A percentile compares a stretch with the other conserved stretches of the same genome.
phyloP scores from a whole-genome alignment of 2,113 vertebrate genomes.

The Candoia aspera region DNA sequence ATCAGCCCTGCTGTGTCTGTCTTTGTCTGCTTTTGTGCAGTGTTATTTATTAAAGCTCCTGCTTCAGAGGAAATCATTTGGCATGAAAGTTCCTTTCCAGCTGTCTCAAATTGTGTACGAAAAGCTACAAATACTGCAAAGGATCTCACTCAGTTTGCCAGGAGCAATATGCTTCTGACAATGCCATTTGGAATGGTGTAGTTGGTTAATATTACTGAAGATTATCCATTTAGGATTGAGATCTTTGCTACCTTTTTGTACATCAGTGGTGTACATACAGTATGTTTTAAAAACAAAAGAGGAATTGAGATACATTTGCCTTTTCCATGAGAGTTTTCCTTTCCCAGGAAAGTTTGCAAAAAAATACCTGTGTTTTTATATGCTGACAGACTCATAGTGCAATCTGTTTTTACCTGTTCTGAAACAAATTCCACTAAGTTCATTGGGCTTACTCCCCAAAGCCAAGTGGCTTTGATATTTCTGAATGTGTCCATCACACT shows the following conservation, averaged over 20 bases:
- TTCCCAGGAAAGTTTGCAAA: constrained; percentile 9
- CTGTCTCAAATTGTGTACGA: constrained; percentile 54
- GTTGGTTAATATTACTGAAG: constrained; percentile 38
- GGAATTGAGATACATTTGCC: neutral
- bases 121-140: constrained; percentile 40
- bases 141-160: constrained; percentile 21
- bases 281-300: neutral
- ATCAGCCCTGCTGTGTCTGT: constrained; percentile 43
- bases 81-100: constrained; percentile 60
- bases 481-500: neutral
- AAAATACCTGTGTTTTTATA: neutral
- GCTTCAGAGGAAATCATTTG: constrained; percentile 54
- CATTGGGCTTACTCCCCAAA: neutral
- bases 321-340: constrained; percentile 39
- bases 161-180: constrained; percentile 39
- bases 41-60: constrained; percentile 45
- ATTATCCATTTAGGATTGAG: constrained; percentile 32
- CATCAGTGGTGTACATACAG: constrained; percentile 26
- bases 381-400: neutral
- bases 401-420: neutral
- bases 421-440: neutral
- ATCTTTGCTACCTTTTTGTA: constrained; percentile 29
- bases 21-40: constrained; percentile 47
- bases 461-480: neutral
- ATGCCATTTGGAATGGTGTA: constrained; percentile 27